Conservation (phyloP, 2,797 vertebrate species). For the Karalla daura region DNA sequence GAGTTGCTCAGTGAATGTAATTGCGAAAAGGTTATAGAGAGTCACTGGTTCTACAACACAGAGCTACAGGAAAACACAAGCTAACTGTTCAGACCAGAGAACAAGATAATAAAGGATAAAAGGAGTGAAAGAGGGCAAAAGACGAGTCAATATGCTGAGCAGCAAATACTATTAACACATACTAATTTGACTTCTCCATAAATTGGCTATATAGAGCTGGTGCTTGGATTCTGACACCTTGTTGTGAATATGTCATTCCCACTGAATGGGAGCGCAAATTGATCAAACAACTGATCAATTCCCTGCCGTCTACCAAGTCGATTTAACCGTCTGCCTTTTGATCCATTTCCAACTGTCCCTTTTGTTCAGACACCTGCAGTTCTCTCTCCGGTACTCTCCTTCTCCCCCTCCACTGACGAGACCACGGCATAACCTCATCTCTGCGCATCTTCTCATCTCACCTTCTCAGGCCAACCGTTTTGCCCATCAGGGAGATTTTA, state of each 20-base stretch:
- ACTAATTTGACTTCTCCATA: conserved; percentile 73
- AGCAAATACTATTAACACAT: conserved; percentile 62
- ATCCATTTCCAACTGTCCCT: conserved; percentile 26
- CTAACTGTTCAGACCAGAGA: conserved; percentile 19
- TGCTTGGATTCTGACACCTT: not conserved
- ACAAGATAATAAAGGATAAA: conserved; percentile 34
- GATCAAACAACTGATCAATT: conserved; percentile 40
- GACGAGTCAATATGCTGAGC: conserved; percentile 58
- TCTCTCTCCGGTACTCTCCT: not conserved
- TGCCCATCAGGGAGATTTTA: conserved; percentile 66
- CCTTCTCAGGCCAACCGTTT: conserved; percentile 37
- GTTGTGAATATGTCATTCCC: conserved; percentile 16
- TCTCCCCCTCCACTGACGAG: conserved; percentile 6
- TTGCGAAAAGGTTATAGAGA: conserved; percentile 11
- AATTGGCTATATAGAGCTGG: conserved; percentile 39
- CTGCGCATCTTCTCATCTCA: conserved; percentile 43
- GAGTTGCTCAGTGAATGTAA: not conserved
- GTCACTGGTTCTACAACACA: conserved; percentile 6
- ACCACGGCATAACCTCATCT: conserved; percentile 13
- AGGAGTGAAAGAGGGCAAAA: conserved; percentile 25
- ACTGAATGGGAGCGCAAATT: not conserved
- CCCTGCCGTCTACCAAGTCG: conserved; percentile 25
- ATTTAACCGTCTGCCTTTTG: conserved; percentile 11
- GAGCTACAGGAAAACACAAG: conserved; percentile 16
- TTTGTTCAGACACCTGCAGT: conserved; percentile 33